phyloP scores from a whole-genome alignment of 2,797 vertebrate genomes.

The Anabas testudineus region DNA sequence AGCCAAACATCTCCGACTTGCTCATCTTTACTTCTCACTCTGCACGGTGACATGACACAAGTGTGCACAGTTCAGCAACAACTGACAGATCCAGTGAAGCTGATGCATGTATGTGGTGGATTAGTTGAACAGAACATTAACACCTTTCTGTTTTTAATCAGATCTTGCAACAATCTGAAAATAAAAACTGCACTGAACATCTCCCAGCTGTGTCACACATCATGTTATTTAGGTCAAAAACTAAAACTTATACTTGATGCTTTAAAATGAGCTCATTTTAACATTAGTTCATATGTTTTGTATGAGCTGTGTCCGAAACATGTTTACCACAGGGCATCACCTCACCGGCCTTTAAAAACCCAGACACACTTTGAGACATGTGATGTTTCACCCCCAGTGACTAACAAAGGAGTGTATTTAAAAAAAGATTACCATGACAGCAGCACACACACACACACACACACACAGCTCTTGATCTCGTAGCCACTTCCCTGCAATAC shows the following conservation, averaged over 20 bases:
- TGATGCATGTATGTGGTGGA: background rate
- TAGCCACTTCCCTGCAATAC: slow-evolving; percentile 7
- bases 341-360: slow-evolving; percentile 9
- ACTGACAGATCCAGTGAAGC: background rate
- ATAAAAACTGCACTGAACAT: background rate
- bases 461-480: slow-evolving; percentile 9
- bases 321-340: slow-evolving; percentile 23
- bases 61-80: background rate
- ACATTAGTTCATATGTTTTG: background rate
- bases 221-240: background rate
- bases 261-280: background rate
- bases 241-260: background rate
- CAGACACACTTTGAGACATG: slow-evolving; percentile 65
- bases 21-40: slow-evolving; percentile 78
- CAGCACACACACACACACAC: slow-evolving; percentile 16
- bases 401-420: slow-evolving; percentile 78
- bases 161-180: background rate
- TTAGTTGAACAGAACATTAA: too few relatives aligned
- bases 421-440: slow-evolving; percentile 45
- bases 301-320: background rate
- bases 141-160: too few relatives aligned
- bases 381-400: slow-evolving; percentile 62
- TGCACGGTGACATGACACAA: slow-evolving; percentile 4
- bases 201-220: slow-evolving; percentile 1
- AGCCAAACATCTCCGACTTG: slow-evolving; percentile 79